A percentile compares a stretch with the other conserved stretches of the same genome.
phyloP scores from a whole-genome alignment of 2,888 invertebrate genomes.

The Epirrhoe alternata region DNA sequence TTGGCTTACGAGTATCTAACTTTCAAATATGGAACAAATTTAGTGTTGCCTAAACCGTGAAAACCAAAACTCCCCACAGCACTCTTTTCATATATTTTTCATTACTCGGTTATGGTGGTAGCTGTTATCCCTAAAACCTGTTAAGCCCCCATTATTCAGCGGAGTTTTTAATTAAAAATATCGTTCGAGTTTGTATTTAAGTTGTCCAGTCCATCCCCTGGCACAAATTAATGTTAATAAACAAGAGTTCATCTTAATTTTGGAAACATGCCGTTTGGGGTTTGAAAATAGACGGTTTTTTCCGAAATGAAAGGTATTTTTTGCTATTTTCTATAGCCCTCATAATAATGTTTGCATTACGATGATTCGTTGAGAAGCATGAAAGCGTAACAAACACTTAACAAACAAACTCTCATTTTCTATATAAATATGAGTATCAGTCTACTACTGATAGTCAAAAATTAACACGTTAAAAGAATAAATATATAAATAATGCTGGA shows the following conservation, averaged over 20 bases:
- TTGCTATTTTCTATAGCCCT: too few relatives aligned
- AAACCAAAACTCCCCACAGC: background rate
- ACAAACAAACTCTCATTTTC: too few relatives aligned
- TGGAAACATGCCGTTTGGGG: constrained; percentile 35
- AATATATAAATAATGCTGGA: too few relatives aligned
- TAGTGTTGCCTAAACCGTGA: background rate
- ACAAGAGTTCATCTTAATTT: constrained; percentile 37
- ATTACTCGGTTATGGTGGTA: constrained; percentile 29
- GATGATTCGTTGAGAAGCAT: too few relatives aligned
- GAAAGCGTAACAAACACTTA: too few relatives aligned
- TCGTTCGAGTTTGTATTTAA: constrained; percentile 36
- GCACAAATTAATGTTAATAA: constrained; percentile 44
- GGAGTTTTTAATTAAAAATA: constrained; percentile 46
- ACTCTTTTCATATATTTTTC: constrained; percentile 28
- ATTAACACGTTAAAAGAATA: too few relatives aligned
- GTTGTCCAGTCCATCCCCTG: constrained; percentile 38
- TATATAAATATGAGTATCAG: too few relatives aligned
- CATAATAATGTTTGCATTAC: too few relatives aligned
- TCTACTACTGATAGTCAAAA: too few relatives aligned
- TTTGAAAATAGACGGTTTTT: background rate
- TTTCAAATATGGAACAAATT: background rate
- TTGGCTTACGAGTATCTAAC: too few relatives aligned
- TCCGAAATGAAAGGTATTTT: too few relatives aligned
- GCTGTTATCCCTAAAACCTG: constrained; percentile 35
- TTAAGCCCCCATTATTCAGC: constrained; percentile 38